These are phyloP conservation scores for Philhelius pedissequus DNA, from an alignment of 2,888 invertebrate genomes.

Conservation along the genomic window DNA sequence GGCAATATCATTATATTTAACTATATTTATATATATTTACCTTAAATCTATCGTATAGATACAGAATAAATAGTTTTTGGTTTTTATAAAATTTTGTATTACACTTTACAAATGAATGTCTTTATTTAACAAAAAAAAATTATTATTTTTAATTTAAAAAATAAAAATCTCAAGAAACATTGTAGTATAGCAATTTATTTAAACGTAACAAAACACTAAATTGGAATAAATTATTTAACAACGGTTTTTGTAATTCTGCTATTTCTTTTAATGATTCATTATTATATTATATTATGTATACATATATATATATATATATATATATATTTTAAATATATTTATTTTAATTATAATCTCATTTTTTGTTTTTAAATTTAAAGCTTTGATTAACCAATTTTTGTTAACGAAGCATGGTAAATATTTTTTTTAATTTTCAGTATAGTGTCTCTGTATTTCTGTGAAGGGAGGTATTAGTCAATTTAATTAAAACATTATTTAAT, in stretches of 20 bases:
- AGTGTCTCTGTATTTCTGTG: not conserved
- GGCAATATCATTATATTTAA: slow-evolving; percentile 39
- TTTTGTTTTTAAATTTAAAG: not conserved
- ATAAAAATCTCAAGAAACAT: not conserved
- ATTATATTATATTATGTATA: too few species aligned
- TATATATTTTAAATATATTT: not conserved
- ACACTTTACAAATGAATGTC: slow-evolving; percentile 11
- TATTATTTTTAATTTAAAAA: not conserved
- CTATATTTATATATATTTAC: not conserved
- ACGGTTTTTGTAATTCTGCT: not conserved
- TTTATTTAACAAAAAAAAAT: not conserved
- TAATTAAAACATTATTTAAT: slow-evolving; percentile 46
- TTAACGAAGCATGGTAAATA: not conserved
- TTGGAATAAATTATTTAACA: slow-evolving; percentile 1
- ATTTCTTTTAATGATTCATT: too few species aligned
- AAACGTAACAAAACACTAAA: not conserved
- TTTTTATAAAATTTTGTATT: not conserved
- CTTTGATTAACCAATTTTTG: not conserved
- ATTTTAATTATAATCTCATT: not conserved
- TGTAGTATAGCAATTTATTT: not conserved
- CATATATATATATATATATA: not conserved
- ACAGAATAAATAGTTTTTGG: slow-evolving; percentile 2
- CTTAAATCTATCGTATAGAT: slow-evolving; percentile 21
- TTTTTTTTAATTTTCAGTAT: not conserved
- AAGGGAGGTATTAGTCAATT: not conserved